A percentile compares a stretch with the other conserved stretches of the same genome.
Evolutionary conservation across 35 echinoderm and acorn worm genomes (phyloP).

Genomic region (Diadema setosum): DNA sequence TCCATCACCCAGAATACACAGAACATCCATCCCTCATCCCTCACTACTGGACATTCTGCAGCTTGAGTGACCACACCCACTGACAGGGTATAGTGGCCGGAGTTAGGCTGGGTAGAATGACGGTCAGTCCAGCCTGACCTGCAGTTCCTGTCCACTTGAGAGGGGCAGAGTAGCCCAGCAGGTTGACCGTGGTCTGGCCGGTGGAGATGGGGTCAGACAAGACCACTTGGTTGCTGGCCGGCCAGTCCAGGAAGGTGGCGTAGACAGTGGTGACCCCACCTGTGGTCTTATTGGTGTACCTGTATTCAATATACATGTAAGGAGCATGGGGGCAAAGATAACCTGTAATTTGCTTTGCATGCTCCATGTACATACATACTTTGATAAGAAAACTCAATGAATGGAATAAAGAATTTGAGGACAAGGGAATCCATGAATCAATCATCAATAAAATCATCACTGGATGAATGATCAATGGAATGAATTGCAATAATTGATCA

Average conservation of each 20-base stretch:
- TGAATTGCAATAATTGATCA: too few species aligned
- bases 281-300: slow-evolving; percentile 51
- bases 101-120: not conserved
- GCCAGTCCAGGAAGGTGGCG: slow-evolving; percentile 67
- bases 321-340: too few species aligned
- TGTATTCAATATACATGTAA: too few species aligned
- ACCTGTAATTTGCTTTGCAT: too few species aligned
- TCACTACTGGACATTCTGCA: not conserved
- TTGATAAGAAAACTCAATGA: too few species aligned
- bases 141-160: slow-evolving; percentile 9
- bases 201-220: slow-evolving; percentile 21
- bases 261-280: slow-evolving; percentile 1
- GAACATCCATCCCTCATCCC: not conserved
- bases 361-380: too few species aligned
- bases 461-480: too few species aligned
- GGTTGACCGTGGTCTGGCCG: not conserved
- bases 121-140: not conserved
- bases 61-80: slow-evolving; percentile 54
- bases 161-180: slow-evolving; percentile 31
- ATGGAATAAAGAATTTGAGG: not conserved
- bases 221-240: not conserved
- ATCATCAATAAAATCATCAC: too few species aligned
- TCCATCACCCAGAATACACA: not conserved
- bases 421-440: too few species aligned
- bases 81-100: slow-evolving; percentile 30